Conservation (phyloP, 2,113 vertebrate genomes). For the Pterocles burchelli region DNA sequence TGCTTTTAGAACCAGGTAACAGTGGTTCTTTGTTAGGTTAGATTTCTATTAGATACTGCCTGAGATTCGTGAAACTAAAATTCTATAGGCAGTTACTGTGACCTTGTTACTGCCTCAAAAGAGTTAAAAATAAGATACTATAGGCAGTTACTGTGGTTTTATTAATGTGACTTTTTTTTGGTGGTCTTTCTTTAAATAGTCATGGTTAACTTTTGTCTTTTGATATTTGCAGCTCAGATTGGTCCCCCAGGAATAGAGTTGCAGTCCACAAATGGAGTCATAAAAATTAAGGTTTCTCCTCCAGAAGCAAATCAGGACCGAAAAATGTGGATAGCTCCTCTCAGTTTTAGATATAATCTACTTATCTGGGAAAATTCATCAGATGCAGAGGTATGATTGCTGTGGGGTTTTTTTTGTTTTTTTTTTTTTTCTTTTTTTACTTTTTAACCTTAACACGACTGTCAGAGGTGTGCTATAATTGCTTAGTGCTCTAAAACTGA, state of each 20-base stretch:
- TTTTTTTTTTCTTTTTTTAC: background rate
- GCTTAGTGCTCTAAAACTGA: background rate
- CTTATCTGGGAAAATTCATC: slow-evolving; percentile 71
- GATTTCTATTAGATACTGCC: background rate
- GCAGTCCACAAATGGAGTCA: slow-evolving; percentile 53
- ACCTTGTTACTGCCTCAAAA: background rate
- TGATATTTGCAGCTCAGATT: slow-evolving; percentile 61
- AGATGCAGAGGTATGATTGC: background rate
- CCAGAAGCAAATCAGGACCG: slow-evolving; percentile 34
- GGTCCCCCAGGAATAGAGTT: slow-evolving; percentile 69
- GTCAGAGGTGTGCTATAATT: background rate
- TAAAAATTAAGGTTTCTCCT: slow-evolving; percentile 55
- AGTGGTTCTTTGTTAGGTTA: background rate
- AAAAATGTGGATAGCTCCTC: slow-evolving; percentile 38
- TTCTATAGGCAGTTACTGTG: background rate
- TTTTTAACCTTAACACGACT: background rate
- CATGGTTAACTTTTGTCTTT: background rate
- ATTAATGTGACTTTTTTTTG: background rate
- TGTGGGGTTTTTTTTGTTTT: no score
- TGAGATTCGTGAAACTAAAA: background rate
- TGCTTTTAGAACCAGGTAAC: background rate
- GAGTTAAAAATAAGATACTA: background rate
- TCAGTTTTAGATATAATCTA: slow-evolving; percentile 14
- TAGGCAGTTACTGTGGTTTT: background rate
- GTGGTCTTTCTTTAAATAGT: background rate